Conservation (phyloP, 2,113 vertebrate species). For the Monopterus albus region DNA sequence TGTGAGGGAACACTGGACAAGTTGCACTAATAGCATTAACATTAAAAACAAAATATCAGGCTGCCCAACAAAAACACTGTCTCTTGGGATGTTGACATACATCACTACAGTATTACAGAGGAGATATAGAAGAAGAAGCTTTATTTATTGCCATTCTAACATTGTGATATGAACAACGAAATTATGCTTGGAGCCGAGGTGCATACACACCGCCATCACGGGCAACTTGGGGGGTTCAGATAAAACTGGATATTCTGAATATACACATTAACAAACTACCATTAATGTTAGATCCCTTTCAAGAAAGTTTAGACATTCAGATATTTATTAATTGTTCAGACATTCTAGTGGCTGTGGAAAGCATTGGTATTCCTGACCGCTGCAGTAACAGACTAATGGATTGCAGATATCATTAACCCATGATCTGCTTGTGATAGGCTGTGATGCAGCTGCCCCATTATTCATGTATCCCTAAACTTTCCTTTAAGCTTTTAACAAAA, state of each 20-base stretch:
- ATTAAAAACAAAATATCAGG: conserved; percentile 23
- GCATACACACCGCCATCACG: too few species aligned
- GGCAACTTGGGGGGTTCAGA: too few species aligned
- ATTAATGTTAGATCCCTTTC: background rate
- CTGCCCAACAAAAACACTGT: background rate
- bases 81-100: background rate
- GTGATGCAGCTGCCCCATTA: background rate
- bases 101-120: background rate
- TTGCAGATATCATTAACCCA: too few species aligned
- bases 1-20: background rate
- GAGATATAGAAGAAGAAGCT: too few species aligned
- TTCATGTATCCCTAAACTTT: background rate
- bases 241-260: background rate
- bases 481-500: background rate
- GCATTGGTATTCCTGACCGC: too few species aligned
- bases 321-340: background rate
- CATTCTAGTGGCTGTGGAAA: background rate
- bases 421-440: background rate
- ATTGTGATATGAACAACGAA: too few species aligned
- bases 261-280: background rate
- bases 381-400: too few species aligned
- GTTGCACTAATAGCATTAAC: background rate
- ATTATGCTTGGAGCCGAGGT: too few species aligned
- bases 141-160: too few species aligned
- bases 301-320: background rate